phyloP scores from a whole-genome alignment of 37 sponge, comb jelly and placozoan species.

The Aplysina aerophoba region DNA sequence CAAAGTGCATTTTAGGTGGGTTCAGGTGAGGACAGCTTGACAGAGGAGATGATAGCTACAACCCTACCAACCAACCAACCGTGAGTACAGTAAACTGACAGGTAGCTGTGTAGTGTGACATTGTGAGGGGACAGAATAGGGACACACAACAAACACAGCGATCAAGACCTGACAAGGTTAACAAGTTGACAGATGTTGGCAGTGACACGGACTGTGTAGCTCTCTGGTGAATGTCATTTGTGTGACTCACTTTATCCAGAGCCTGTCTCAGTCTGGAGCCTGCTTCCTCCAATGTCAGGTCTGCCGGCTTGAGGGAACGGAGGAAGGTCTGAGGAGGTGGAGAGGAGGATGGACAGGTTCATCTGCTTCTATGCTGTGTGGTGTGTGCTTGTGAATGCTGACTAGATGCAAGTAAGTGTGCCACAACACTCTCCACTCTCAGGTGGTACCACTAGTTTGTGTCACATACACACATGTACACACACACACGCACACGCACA shows the following conservation, averaged over 20 bases:
- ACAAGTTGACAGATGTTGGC: neutral
- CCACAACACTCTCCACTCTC: too few relatives aligned
- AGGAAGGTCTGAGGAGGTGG: neutral
- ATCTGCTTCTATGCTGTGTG: too few relatives aligned
- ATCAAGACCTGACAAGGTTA: neutral
- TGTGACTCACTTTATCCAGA: slow-evolving; percentile 67
- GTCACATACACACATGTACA: too few relatives aligned
- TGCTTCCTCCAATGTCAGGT: slow-evolving; percentile 65
- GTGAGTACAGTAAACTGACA: neutral
- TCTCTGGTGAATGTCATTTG: too few relatives aligned
- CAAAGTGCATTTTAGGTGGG: neutral
- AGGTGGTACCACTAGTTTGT: too few relatives aligned
- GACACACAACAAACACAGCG: neutral
- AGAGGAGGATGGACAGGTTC: too few relatives aligned
- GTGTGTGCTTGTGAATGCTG: too few relatives aligned
- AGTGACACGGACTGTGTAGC: neutral
- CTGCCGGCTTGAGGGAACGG: neutral
- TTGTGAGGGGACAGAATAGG: neutral
- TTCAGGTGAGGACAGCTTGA: neutral
- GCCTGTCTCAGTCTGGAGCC: slow-evolving; percentile 63
- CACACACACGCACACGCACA: too few relatives aligned
- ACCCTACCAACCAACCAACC: too few relatives aligned
- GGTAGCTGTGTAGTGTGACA: neutral
- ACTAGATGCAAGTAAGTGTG: too few relatives aligned
- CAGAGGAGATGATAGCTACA: too few relatives aligned